A percentile compares a stretch with the other conserved stretches of the same genome.
Evolutionary conservation across 1,140 invertebrate genomes (phyloP).

Genomic region (Aleiodes sp.): DNA sequence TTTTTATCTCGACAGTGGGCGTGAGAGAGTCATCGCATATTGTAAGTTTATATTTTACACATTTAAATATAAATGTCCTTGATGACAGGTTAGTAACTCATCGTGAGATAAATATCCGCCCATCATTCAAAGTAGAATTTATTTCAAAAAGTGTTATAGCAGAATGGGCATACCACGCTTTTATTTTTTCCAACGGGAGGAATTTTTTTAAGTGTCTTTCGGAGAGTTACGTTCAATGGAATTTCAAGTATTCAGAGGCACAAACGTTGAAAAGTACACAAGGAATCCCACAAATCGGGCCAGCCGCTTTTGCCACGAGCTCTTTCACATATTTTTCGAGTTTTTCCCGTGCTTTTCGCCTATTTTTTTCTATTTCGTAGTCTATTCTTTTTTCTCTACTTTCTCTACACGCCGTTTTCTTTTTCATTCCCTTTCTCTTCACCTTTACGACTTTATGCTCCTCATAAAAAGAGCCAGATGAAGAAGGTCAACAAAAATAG

Average conservation of each 20-base stretch:
- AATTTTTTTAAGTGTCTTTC: neutral
- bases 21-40: neutral
- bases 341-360: neutral
- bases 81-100: conserved; percentile 8
- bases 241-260: neutral
- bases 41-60: neutral
- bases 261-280: neutral
- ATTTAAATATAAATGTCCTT: conserved; percentile 3
- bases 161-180: too few relatives aligned
- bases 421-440: neutral
- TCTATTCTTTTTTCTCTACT: neutral
- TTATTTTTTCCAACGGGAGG: too few relatives aligned
- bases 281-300: conserved; percentile 3
- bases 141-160: too few relatives aligned
- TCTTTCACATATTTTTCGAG: conserved; percentile 4
- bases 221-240: neutral
- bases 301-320: neutral
- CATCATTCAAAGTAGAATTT: neutral
- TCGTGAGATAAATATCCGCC: neutral
- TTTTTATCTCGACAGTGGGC: neutral
- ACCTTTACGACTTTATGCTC: conserved; percentile 9
- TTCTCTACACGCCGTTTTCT: neutral
- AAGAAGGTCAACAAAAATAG: conserved; percentile 15
- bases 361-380: neutral
- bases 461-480: conserved; percentile 1